Conservation (phyloP, 2,113 vertebrate species). For the Pluvianellus socialis region DNA sequence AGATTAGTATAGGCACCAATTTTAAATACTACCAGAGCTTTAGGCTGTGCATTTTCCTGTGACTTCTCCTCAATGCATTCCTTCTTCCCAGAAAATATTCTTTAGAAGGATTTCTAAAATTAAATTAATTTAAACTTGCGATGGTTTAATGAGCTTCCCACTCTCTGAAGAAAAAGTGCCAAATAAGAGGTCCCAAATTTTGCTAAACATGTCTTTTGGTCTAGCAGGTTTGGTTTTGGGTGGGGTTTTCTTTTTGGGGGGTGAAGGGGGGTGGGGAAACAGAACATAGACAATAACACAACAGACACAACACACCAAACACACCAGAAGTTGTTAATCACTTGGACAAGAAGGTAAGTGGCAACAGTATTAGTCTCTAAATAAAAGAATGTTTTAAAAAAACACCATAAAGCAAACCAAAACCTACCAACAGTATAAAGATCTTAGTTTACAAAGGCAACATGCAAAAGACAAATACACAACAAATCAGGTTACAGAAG, state of each 20-base stretch:
- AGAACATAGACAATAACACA: too few species aligned
- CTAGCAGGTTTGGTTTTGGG: not conserved
- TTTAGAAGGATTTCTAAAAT: slow-evolving; percentile 35
- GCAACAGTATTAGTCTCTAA: not conserved
- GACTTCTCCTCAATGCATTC: slow-evolving; percentile 10
- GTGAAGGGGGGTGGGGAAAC: too few species aligned
- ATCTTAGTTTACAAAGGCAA: not conserved
- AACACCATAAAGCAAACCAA: not conserved
- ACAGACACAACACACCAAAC: not conserved
- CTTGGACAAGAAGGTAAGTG: not conserved
- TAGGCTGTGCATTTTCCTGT: slow-evolving; percentile 18
- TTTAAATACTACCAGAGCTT: slow-evolving; percentile 62
- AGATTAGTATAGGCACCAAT: slow-evolving; percentile 55
- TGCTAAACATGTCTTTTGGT: not conserved
- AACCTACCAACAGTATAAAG: not conserved
- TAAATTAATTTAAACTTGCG: slow-evolving; percentile 1
- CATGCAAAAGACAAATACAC: not conserved
- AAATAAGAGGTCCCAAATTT: not conserved
- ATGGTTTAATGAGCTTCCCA: not conserved
- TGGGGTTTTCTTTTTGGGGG: too few species aligned
- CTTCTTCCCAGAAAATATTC: slow-evolving; percentile 24
- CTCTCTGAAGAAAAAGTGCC: not conserved
- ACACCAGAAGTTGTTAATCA: not conserved
- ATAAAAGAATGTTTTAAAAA: not conserved
- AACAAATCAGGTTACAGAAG: not conserved